Evolutionary conservation across 2,797 vertebrate genomes (phyloP).

Genomic region (Psittacula derbiana): DNA sequence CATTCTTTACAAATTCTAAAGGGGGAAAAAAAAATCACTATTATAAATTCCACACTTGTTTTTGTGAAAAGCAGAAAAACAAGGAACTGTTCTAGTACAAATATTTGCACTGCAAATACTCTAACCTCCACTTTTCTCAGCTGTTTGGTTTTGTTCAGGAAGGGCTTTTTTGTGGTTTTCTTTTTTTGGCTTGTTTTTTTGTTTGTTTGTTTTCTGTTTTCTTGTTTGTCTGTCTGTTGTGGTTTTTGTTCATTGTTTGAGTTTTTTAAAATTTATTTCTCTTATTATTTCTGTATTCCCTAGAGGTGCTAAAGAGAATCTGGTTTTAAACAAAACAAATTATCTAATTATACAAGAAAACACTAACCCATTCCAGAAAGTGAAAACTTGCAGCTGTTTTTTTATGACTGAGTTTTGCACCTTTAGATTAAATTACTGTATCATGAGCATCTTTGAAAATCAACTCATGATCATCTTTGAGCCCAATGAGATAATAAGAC

Average conservation of each 20-base stretch:
- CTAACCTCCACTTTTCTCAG: background rate
- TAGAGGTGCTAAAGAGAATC: background rate
- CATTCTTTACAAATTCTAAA: background rate
- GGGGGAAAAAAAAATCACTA: background rate
- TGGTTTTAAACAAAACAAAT: background rate
- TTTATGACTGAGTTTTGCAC: background rate
- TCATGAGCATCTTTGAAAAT: background rate
- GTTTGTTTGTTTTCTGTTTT: background rate
- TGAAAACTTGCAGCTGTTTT: background rate
- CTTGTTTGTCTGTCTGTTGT: too few species aligned
- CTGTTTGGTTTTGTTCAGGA: background rate
- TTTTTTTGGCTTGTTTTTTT: background rate
- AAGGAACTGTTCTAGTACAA: background rate
- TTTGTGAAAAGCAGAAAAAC: background rate
- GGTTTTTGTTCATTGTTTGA: accelerated
- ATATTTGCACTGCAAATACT: background rate
- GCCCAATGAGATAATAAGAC: background rate
- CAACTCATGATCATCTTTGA: background rate
- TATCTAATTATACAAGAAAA: background rate
- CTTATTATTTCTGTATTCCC: background rate
- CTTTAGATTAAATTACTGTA: background rate
- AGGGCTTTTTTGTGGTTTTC: background rate
- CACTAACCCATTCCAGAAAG: background rate
- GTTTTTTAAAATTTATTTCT: background rate
- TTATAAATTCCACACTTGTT: background rate